Evolutionary conservation across 92 coral and sea anemone species (phyloP).

Genomic region (Siderastrea radians): DNA sequence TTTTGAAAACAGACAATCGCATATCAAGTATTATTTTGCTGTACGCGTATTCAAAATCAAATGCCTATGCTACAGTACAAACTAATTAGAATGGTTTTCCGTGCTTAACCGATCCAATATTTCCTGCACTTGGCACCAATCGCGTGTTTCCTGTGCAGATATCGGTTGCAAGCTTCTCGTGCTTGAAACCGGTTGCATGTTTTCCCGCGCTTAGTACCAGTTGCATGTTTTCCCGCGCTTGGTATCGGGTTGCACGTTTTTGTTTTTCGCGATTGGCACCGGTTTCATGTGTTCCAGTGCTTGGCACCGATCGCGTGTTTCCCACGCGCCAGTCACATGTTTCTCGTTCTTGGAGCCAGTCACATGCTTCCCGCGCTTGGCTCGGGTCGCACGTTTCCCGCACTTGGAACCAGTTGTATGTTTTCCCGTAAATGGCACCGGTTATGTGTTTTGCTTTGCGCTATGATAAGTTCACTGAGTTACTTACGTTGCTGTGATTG

Average conservation of each 20-base stretch:
- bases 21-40: neutral
- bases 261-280: neutral
- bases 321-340: neutral
- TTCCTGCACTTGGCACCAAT: neutral
- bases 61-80: neutral
- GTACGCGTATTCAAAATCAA: neutral
- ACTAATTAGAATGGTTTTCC: neutral
- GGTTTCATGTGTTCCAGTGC: neutral
- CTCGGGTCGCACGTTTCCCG: too few species aligned
- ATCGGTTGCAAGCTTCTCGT: neutral
- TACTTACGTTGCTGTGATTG: too few species aligned
- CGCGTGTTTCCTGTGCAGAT: neutral
- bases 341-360: too few species aligned
- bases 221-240: neutral
- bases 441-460: too few species aligned
- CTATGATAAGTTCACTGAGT: too few species aligned
- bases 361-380: too few species aligned
- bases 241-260: neutral
- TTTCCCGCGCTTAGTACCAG: too few species aligned
- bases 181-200: neutral
- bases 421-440: neutral
- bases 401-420: neutral
- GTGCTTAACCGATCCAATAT: too few species aligned
- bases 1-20: conserved; percentile 20
- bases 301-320: neutral